Evolutionary conservation across 2,888 invertebrate genomes (phyloP).

Genomic region (Metallyticus violacea): DNA sequence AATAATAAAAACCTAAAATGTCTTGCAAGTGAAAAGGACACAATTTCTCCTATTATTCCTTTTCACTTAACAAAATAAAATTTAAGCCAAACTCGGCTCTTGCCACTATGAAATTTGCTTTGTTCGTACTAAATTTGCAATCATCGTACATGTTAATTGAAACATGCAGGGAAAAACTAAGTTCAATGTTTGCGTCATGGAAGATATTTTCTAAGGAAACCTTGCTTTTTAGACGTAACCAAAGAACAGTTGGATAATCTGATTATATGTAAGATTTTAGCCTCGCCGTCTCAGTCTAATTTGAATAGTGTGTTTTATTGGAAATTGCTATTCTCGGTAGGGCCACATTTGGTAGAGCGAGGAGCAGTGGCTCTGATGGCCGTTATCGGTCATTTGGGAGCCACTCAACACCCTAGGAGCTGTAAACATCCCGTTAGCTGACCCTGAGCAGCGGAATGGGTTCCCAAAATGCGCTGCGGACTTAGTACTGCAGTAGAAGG

Average conservation of each 20-base stretch:
- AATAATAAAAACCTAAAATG: too few relatives aligned
- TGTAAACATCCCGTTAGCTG: neutral
- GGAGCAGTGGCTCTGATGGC: neutral
- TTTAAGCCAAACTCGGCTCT: too few relatives aligned
- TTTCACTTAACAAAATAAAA: too few relatives aligned
- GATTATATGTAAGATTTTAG: neutral
- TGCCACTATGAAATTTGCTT: too few relatives aligned
- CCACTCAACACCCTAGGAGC: neutral
- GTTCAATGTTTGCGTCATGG: too few relatives aligned
- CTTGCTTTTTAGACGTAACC: too few relatives aligned
- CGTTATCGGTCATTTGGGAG: neutral
- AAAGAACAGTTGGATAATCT: neutral
- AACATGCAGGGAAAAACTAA: too few relatives aligned
- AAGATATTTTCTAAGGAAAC: too few relatives aligned
- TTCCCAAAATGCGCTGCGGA: neutral
- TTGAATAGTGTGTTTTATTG: neutral
- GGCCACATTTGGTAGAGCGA: neutral
- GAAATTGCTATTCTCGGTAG: neutral
- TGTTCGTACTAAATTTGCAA: too few relatives aligned
- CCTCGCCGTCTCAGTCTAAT: neutral
- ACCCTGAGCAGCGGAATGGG: neutral
- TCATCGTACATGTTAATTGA: too few relatives aligned
- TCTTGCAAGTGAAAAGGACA: too few relatives aligned
- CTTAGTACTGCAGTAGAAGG: neutral
- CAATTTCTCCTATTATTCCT: too few relatives aligned